phyloP scores from a whole-genome alignment of 2,797 vertebrate species.

The Hippoglossus hippoglossus region DNA sequence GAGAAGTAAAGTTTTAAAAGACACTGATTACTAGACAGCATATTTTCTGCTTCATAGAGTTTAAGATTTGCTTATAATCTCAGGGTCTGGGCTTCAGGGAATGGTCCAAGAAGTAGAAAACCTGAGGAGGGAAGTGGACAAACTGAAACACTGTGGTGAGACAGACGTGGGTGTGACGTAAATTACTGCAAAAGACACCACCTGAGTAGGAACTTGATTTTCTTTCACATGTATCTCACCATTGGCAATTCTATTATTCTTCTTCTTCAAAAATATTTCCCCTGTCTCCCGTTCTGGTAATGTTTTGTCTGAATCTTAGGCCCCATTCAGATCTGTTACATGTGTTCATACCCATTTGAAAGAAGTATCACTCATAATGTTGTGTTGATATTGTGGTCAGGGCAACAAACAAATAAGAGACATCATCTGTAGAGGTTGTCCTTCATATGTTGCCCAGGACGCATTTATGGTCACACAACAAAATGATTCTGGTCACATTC shows the following conservation, averaged over 20 bases:
- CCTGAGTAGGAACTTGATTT: not conserved
- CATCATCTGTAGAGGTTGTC: no score
- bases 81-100: slow-evolving; percentile 80
- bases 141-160: slow-evolving; percentile 82
- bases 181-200: not conserved
- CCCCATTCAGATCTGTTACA: no score
- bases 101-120: slow-evolving; percentile 80
- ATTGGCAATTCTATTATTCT: no score
- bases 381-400: no score
- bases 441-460: no score
- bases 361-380: no score
- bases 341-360: no score
- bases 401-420: no score
- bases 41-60: slow-evolving; percentile 5
- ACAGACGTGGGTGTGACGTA: slow-evolving; percentile 20
- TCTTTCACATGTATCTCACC: not conserved
- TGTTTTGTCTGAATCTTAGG: not conserved
- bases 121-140: slow-evolving; percentile 80
- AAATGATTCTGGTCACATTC: no score
- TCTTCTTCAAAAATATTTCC: no score
- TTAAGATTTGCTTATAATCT: slow-evolving; percentile 48
- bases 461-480: no score
- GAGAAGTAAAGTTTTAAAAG: not conserved
- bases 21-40: not conserved
- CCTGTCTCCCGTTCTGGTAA: not conserved